phyloP scores from a whole-genome alignment of 2,113 vertebrate species.

The Ictalurus punctatus region DNA sequence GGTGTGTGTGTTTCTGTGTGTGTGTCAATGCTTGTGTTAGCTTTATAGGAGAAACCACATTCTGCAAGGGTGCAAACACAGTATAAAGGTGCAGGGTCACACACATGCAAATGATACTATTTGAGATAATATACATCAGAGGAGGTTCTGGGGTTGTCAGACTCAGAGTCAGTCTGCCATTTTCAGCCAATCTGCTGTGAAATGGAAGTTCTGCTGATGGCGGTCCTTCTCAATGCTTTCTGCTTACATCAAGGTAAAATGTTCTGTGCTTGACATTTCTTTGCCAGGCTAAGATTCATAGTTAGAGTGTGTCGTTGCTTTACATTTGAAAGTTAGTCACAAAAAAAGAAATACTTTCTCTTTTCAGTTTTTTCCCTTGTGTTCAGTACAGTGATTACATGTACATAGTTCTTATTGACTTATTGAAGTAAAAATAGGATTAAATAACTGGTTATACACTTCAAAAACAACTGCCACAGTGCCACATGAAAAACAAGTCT shows the following conservation, averaged over 20 bases:
- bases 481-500: slow-evolving; percentile 1
- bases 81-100: slow-evolving; percentile 43
- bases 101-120: slow-evolving; percentile 18
- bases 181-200: slow-evolving; percentile 28
- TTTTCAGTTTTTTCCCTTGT: background rate
- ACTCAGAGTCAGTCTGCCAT: background rate
- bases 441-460: background rate
- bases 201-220: slow-evolving; percentile 50
- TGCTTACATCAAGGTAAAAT: slow-evolving; percentile 56
- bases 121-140: background rate
- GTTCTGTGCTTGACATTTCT: slow-evolving; percentile 15
- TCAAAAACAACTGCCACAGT: background rate
- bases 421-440: background rate
- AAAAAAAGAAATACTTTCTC: background rate
- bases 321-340: background rate
- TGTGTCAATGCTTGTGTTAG: background rate
- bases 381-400: background rate
- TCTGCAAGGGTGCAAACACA: slow-evolving; percentile 48
- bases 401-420: background rate
- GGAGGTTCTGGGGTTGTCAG: background rate
- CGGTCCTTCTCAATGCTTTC: slow-evolving; percentile 41
- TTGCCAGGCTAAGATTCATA: background rate
- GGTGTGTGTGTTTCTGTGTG: slow-evolving; percentile 4
- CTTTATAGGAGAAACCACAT: slow-evolving; percentile 51
- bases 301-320: background rate